phyloP scores from a whole-genome alignment of 2,888 invertebrate species.

The Ennomos erosarius region DNA sequence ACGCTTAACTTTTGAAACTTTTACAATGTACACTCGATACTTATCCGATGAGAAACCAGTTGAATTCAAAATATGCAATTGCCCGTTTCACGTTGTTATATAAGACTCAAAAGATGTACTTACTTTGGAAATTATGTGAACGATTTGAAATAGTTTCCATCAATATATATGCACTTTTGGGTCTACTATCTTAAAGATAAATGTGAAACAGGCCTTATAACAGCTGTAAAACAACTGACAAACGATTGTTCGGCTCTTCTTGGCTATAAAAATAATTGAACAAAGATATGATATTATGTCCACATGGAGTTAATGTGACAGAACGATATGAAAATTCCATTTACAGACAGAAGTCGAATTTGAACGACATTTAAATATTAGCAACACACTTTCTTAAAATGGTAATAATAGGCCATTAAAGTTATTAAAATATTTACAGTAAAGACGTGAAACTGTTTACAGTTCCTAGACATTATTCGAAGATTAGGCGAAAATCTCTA shows the following conservation, averaged over 20 bases:
- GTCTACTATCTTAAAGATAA: too few species aligned
- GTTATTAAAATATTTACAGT: conserved; percentile 82
- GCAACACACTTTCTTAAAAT: conserved; percentile 76
- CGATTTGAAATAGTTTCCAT: too few species aligned
- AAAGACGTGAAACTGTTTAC: conserved; percentile 77
- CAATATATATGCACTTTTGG: too few species aligned
- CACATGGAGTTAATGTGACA: conserved; percentile 53
- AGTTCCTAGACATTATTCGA: conserved; percentile 76
- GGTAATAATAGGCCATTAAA: conserved; percentile 80
- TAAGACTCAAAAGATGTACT: not conserved
- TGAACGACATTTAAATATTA: conserved; percentile 71
- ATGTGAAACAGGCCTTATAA: too few species aligned
- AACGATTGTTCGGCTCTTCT: too few species aligned
- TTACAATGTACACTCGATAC: conserved; percentile 29
- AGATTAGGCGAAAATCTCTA: conserved; percentile 81
- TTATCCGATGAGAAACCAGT: conserved; percentile 19
- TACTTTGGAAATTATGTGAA: too few species aligned
- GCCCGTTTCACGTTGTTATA: not conserved
- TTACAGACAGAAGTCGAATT: conserved; percentile 65
- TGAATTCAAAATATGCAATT: conserved; percentile 4
- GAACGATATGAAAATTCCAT: conserved; percentile 32
- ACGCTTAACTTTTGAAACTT: conserved; percentile 34
- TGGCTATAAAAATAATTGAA: too few species aligned
- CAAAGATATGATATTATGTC: conserved; percentile 51
- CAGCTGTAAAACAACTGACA: too few species aligned